A percentile compares a stretch with the other conserved stretches of the same genome.
These are phyloP conservation scores for Lepidurus couesii DNA, from an alignment of 1,140 invertebrate genomes.

Conservation along the genomic window DNA sequence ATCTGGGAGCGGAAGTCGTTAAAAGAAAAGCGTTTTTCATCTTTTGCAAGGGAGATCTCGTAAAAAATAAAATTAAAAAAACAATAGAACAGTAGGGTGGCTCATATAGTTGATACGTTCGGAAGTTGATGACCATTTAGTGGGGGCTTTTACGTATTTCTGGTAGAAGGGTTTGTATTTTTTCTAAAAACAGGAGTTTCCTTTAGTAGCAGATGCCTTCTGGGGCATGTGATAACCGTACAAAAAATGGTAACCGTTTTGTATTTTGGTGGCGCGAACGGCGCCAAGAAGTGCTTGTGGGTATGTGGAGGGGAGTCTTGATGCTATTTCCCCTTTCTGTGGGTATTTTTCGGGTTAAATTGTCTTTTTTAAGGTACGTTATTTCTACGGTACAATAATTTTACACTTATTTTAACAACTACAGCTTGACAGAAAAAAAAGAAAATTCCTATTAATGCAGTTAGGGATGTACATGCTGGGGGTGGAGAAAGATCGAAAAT, in stretches of 20 bases:
- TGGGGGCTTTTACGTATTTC: background rate
- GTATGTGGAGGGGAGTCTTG: background rate
- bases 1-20: background rate
- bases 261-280: background rate
- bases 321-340: too few species aligned
- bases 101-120: slow-evolving; percentile 3
- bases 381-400: too few species aligned
- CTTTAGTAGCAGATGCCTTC: background rate
- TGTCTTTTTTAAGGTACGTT: too few species aligned
- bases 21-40: background rate
- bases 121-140: background rate
- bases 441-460: too few species aligned
- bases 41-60: background rate
- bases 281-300: background rate
- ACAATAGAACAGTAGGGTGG: background rate
- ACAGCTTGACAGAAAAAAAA: too few species aligned
- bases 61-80: background rate
- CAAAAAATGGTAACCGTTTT: background rate
- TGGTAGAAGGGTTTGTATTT: too few species aligned
- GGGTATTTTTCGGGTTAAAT: too few species aligned
- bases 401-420: too few species aligned
- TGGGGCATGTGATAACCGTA: slow-evolving; percentile 1
- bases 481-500: too few species aligned
- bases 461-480: too few species aligned
- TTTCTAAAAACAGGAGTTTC: background rate